Conservation (phyloP, 2,888 invertebrate species). For the Polydesmus complanatus region DNA sequence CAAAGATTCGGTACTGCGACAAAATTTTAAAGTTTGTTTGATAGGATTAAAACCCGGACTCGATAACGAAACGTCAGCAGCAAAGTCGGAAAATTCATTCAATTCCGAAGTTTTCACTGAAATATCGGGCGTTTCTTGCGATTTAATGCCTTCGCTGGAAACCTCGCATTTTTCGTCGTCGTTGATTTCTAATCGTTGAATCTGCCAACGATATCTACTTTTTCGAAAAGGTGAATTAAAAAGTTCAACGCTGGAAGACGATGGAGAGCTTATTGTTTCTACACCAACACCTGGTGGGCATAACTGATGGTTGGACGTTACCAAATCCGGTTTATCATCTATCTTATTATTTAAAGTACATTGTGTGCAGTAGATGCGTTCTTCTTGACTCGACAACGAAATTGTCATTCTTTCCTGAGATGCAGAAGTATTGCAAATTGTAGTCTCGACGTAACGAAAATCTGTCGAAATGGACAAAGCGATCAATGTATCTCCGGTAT, state of each 20-base stretch:
- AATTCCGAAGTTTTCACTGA: not conserved
- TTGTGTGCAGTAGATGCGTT: not conserved
- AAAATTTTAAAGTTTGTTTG: not conserved
- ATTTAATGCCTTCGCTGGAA: not conserved
- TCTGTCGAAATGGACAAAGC: slow-evolving; percentile 43
- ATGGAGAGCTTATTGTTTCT: not conserved
- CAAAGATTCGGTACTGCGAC: not conserved
- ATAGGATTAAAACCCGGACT: not conserved
- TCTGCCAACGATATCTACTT: not conserved
- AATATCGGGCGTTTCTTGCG: not conserved
- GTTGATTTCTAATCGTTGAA: slow-evolving; percentile 4
- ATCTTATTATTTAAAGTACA: not conserved
- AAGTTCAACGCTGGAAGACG: slow-evolving; percentile 6
- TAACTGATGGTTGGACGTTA: not conserved
- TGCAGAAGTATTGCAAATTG: not conserved
- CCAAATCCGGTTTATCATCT: not conserved
- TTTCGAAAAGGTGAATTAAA: slow-evolving; percentile 2
- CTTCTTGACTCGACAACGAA: not conserved
- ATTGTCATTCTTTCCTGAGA: not conserved
- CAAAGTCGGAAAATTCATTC: not conserved
- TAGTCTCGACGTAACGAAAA: not conserved
- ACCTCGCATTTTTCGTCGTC: slow-evolving; percentile 3
- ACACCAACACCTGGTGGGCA: not conserved
- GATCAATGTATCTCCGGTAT: slow-evolving; percentile 72
- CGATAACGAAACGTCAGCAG: not conserved